Evolutionary conservation across 2,797 vertebrate species (phyloP).

Genomic region (Rhinogobio ventralis): DNA sequence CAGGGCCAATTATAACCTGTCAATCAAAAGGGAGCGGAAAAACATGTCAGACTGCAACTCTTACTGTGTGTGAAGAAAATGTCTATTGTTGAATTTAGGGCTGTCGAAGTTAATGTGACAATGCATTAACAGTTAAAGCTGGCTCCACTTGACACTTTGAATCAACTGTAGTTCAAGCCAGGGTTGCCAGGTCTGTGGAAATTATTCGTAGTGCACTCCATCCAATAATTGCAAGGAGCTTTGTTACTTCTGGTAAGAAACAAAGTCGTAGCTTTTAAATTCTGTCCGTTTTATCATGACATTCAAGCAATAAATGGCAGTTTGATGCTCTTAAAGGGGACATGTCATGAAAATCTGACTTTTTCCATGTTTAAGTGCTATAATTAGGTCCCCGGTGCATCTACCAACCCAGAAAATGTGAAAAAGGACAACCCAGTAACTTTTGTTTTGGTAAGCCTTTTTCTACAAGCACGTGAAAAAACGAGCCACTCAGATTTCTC

Average conservation of each 20-base stretch:
- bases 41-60: too few relatives aligned
- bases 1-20: background rate
- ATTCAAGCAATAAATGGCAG: background rate
- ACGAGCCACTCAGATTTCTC: too few relatives aligned
- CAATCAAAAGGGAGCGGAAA: background rate
- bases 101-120: background rate
- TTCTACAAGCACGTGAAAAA: too few relatives aligned
- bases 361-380: too few relatives aligned
- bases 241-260: too few relatives aligned
- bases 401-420: too few relatives aligned
- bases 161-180: background rate
- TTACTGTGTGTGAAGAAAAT: too few relatives aligned
- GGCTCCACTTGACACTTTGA: background rate
- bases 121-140: background rate
- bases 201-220: background rate
- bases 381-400: too few relatives aligned
- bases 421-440: too few relatives aligned
- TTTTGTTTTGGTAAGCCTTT: too few relatives aligned
- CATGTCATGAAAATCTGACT: too few relatives aligned
- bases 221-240: background rate
- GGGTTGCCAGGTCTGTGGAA: background rate
- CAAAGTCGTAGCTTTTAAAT: background rate
- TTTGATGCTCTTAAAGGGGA: background rate
- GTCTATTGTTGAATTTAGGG: too few relatives aligned
- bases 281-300: background rate